A percentile compares a stretch with the other conserved stretches of the same genome.
phyloP scores from a whole-genome alignment of 2,888 invertebrate species.

The Trichacis sp. region DNA sequence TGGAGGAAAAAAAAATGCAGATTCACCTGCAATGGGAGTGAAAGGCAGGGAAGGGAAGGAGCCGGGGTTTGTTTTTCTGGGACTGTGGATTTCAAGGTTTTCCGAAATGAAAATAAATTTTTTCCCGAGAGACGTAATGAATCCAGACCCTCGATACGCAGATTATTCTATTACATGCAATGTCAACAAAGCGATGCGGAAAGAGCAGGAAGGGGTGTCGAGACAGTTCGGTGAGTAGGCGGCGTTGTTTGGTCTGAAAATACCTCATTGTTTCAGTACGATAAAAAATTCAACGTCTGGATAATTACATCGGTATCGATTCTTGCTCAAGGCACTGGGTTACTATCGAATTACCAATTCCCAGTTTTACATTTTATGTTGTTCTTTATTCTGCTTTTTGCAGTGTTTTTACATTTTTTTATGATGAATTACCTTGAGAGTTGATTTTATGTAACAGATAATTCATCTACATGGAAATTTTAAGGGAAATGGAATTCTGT shows the following conservation, averaged over 20 bases:
- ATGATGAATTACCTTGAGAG: too few relatives aligned
- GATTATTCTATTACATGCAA: conserved; percentile 65
- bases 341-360: conserved; percentile 9
- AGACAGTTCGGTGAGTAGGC: conserved; percentile 60
- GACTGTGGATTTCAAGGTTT: neutral
- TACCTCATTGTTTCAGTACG: conserved; percentile 76
- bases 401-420: too few relatives aligned
- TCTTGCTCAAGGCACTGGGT: conserved; percentile 60
- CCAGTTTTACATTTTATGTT: neutral
- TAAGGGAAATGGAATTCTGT: too few relatives aligned
- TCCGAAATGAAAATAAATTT: neutral
- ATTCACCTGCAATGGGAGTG: neutral
- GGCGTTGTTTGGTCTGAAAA: conserved; percentile 76
- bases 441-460: too few relatives aligned
- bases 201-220: conserved; percentile 24
- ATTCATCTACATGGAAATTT: too few relatives aligned
- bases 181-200: conserved; percentile 53
- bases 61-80: neutral
- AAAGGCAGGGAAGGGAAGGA: neutral
- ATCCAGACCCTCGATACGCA: conserved; percentile 44
- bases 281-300: conserved; percentile 76
- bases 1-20: neutral
- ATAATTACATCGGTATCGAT: conserved; percentile 74
- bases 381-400: too few relatives aligned
- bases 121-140: neutral